Base-by-base conservation (phyloP, 2,888 invertebrate species). In the Cephus rjabovi region DNA sequence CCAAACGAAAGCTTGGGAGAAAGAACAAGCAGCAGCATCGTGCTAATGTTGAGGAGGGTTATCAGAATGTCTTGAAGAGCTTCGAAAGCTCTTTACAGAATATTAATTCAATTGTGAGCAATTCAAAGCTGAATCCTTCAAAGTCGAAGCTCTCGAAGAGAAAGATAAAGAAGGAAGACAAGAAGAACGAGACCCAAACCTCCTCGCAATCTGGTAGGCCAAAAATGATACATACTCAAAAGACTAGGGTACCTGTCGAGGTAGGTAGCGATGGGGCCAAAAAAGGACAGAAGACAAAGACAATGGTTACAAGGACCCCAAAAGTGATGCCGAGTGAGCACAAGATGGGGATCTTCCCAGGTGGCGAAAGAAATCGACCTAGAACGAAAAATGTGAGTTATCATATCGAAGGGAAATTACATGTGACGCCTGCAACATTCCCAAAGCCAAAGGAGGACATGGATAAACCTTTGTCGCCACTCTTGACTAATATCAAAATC, bases 211-310 rank as follows among this genome's bases (percentile, higher is more conserved):
- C 94, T 1, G 93, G 90, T 12, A 85, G 95, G 40, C 95, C 96
- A 4, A 95, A 95, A 87, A 96, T 96, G 96, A 96, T 96, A 84
- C 96, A 96, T 89, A 96, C 96, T 0, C 95, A 95, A 87, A 95
- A 94, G 85, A 93, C 94, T 75, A 91, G 93, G 68, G 93, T 93
- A 3, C 91, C 94, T 0, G 92, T 93, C 1, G 93, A 93, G 76
- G 82, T 90, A 0, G 92, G 92, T 3, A 91, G 91, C 12, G 93
- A 93, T 76, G 93, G 93, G 30, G 93, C 93, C 0, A 93, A 94
- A 77, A 92, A 92, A 35, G 91, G 93, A 56, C 94, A 94, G 76
- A 94, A 93, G 83, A 93, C 94, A 0, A 93, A 93, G 84, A 94
- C 94, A 0, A 91, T 94, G 87, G 92, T 94, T 0, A 93, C 93